Evolutionary conservation across 1,140 invertebrate genomes (phyloP).

Genomic region (Diachasmimorpha longicaudata): DNA sequence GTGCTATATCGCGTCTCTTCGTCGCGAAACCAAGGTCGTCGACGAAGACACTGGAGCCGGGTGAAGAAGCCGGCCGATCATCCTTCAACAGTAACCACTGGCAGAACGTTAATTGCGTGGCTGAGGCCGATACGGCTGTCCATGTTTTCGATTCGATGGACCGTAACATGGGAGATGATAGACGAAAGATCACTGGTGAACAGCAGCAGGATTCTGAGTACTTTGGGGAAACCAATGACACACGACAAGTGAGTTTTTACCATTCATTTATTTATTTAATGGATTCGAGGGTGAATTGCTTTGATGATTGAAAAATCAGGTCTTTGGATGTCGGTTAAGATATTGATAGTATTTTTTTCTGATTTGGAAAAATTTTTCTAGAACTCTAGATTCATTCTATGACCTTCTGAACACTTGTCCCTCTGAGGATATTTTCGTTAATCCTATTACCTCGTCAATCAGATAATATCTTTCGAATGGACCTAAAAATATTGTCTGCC

Average conservation of each 20-base stretch:
- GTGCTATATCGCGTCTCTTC: constrained; percentile 57
- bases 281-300: too few relatives aligned
- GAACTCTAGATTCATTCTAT: too few relatives aligned
- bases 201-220: constrained; percentile 47
- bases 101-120: constrained; percentile 38
- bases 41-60: constrained; percentile 47
- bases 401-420: too few relatives aligned
- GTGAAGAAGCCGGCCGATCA: constrained; percentile 29
- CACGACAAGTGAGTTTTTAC: constrained; percentile 47
- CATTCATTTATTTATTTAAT: not conserved
- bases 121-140: constrained; percentile 53
- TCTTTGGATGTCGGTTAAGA: too few relatives aligned
- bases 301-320: too few relatives aligned
- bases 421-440: too few relatives aligned
- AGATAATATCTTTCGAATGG: too few relatives aligned
- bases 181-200: constrained; percentile 45
- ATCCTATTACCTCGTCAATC: too few relatives aligned
- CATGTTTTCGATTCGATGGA: constrained; percentile 63
- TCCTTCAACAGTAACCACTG: constrained; percentile 3
- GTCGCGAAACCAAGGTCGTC: constrained; percentile 36
- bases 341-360: too few relatives aligned
- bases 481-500: too few relatives aligned
- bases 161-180: constrained; percentile 58
- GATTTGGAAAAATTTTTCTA: too few relatives aligned
- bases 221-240: constrained; percentile 51